A percentile compares a stretch with the other conserved stretches of the same genome.
These are phyloP conservation scores for Melanocharis versteri DNA, from an alignment of 2,113 vertebrate species.

Conservation along the genomic window DNA sequence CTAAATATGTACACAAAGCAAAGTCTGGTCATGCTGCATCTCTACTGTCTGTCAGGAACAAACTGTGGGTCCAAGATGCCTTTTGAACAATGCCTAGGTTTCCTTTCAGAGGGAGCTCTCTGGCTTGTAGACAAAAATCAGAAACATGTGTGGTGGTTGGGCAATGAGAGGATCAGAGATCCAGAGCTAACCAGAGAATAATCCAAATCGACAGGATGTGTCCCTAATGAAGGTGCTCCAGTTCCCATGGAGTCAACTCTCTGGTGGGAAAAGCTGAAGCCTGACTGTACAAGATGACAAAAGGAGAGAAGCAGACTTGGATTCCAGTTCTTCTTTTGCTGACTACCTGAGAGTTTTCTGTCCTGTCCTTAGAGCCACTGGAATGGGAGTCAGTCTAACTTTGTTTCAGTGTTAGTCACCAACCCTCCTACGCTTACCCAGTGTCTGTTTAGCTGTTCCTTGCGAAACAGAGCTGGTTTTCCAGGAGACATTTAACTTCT, in stretches of 20 bases:
- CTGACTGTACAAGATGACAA: neutral
- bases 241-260: neutral
- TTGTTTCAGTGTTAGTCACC: neutral
- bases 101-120: neutral
- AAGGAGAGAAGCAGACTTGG: neutral
- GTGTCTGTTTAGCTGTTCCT: neutral
- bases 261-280: neutral
- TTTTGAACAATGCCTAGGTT: neutral
- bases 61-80: neutral
- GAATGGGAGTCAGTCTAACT: neutral
- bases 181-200: neutral
- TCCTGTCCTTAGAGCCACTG: neutral
- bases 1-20: neutral
- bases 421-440: neutral
- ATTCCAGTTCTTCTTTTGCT: neutral
- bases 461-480: neutral
- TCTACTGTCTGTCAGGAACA: neutral
- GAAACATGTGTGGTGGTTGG: neutral
- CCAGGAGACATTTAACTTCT: neutral
- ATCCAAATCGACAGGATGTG: neutral
- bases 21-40: neutral
- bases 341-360: neutral
- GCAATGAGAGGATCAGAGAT: neutral
- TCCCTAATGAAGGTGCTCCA: neutral
- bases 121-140: neutral